A percentile compares a stretch with the other conserved stretches of the same genome.
Evolutionary conservation across 1,140 invertebrate genomes (phyloP).

Genomic region (Drosophila sucinea): DNA sequence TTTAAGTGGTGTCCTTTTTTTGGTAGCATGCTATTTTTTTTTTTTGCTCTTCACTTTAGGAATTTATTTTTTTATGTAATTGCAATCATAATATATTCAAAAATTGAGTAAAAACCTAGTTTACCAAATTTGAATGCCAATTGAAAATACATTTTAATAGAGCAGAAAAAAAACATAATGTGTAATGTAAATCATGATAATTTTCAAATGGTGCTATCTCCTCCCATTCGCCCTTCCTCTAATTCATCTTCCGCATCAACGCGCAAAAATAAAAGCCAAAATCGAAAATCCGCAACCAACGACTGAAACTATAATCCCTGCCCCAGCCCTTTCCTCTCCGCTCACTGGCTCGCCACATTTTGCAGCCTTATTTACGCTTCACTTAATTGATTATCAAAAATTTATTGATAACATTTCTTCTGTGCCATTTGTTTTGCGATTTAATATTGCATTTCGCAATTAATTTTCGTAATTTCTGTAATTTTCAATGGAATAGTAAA

Average conservation of each 20-base stretch:
- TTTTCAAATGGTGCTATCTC: neutral
- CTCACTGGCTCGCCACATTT: constrained; percentile 15
- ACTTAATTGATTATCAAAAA: constrained; percentile 66
- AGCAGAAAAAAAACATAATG: too few relatives aligned
- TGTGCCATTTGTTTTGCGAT: constrained; percentile 34
- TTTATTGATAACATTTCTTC: constrained; percentile 61
- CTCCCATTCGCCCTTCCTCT: neutral
- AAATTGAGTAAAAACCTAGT: too few relatives aligned
- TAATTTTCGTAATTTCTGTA: constrained; percentile 26
- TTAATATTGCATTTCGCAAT: constrained; percentile 16
- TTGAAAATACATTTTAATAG: too few relatives aligned
- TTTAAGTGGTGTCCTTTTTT: too few relatives aligned
- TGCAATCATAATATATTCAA: too few relatives aligned
- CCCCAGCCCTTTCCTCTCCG: neutral
- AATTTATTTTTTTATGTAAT: too few relatives aligned
- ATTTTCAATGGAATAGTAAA: constrained; percentile 24
- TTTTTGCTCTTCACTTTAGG: too few relatives aligned
- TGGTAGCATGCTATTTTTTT: too few relatives aligned
- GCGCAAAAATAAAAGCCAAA: constrained; percentile 57
- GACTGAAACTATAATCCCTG: neutral
- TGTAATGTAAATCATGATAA: neutral
- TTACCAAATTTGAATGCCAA: too few relatives aligned
- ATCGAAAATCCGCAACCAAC: constrained; percentile 16
- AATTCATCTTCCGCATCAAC: constrained; percentile 52
- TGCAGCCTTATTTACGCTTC: constrained; percentile 57